Evolutionary conservation across 2,888 invertebrate species (phyloP), one percentile per base, ranked within the genome.

Genomic region (Apeira syringaria): DNA sequence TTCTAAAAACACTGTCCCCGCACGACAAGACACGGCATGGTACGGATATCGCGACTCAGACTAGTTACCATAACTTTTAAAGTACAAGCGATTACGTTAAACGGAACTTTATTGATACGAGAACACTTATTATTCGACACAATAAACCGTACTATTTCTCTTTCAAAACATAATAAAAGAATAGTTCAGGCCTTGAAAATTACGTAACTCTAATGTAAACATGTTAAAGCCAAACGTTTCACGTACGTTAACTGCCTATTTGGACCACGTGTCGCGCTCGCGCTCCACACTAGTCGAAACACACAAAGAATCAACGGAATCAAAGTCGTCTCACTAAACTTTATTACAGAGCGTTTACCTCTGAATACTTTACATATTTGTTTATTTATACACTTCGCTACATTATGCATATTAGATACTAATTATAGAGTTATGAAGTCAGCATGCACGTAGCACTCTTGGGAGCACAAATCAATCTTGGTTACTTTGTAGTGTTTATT

Each of bases 391-490:
- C 61, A 67, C 60, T 64, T 72, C 68, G 61, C 67, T 62, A 74
- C 71, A 74, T 74, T 63, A 62, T 63, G 60, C 61, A 68, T 61
- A 66, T 64, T 68, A 78, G 68, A 59, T 60, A 75, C 74, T 81
- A 78, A 80, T 78, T 77, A 75, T 76, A 80, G 78, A 64, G 51
- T 67, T 73, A 76, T 76, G 72, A 75, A 75, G 63, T 77, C 68
- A 80, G 85, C 85, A 84, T 85, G 84, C 79, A 73, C 66, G 71
- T 81, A 83, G 68, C 59, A 69, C 68, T 62, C 62, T 67, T 76
- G 76, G 74, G 71, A 72, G 70, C 65, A 72, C 71, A 69, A 73
- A 70, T 70, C 74, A 77, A 67, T 74, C 48, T 67, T 79, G 71
- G 71, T 59, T 68, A 76, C 71, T 68, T 60, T 72, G 79, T 82